Conservation (phyloP, 30 jellyfish, hydroid and myxozoan species). For the Aurelia sp. region DNA sequence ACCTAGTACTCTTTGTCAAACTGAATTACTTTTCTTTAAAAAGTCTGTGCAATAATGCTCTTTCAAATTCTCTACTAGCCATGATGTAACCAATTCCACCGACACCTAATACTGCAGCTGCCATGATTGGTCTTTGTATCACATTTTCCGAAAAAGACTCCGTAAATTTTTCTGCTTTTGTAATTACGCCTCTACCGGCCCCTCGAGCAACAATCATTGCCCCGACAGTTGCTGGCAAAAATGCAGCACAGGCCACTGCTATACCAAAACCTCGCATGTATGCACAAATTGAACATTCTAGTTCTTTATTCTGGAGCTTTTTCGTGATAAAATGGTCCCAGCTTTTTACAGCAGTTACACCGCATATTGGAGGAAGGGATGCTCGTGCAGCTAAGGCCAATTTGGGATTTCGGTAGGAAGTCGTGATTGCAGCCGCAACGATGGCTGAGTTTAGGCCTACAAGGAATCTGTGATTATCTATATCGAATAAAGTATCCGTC, state of each 20-base stretch:
- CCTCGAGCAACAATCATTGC: constrained; percentile 52
- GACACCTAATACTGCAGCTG: constrained; percentile 53
- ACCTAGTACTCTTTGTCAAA: no score
- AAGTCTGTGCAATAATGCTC: constrained; percentile 4
- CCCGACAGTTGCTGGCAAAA: constrained; percentile 62
- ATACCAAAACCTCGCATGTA: constrained; percentile 60
- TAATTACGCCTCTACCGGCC: constrained; percentile 10
- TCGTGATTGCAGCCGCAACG: constrained; percentile 62
- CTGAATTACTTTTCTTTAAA: not conserved
- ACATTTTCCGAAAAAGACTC: constrained; percentile 44
- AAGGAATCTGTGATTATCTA: constrained; percentile 54
- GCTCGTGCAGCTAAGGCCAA: constrained; percentile 32
- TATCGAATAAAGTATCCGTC: constrained; percentile 45
- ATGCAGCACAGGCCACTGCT: constrained; percentile 49
- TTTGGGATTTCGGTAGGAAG: constrained; percentile 46
- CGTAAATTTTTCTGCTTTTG: constrained; percentile 43
- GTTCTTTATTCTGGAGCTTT: constrained; percentile 30
- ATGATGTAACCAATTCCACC: constrained; percentile 59
- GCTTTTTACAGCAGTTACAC: constrained; percentile 48
- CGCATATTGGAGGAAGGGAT: constrained; percentile 60
- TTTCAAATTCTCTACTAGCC: constrained; percentile 73
- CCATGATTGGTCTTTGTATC: constrained; percentile 47
- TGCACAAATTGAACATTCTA: constrained; percentile 65
- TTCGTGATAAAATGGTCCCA: constrained; percentile 50
- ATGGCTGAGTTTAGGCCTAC: constrained; percentile 63